phyloP scores from a whole-genome alignment of 64 coral and sea anemone genomes.

The Dendronephthya gigantea region DNA sequence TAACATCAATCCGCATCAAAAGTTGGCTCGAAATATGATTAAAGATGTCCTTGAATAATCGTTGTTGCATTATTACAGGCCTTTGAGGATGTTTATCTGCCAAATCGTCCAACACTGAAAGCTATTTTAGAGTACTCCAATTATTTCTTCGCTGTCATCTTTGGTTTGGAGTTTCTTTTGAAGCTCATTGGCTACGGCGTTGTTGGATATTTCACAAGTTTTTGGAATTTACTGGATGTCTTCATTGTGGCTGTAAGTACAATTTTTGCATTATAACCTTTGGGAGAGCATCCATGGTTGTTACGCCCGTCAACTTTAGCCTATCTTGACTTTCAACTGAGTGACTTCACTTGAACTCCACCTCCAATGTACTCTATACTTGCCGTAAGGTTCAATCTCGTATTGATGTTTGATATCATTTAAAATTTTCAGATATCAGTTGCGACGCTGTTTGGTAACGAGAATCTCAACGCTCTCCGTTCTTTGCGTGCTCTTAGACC shows the following conservation, averaged over 20 bases:
- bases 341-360: no score
- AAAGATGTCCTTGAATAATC: neutral
- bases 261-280: neutral
- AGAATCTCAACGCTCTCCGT: conserved; percentile 82
- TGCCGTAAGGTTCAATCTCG: neutral
- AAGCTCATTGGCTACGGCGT: conserved; percentile 2
- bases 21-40: no score
- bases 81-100: neutral
- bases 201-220: conserved; percentile 3
- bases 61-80: neutral
- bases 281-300: no score
- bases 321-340: no score
- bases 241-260: conserved; percentile 2
- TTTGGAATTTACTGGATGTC: conserved; percentile 12
- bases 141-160: neutral
- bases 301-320: no score
- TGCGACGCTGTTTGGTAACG: conserved; percentile 61
- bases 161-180: neutral
- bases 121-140: neutral
- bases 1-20: no score
- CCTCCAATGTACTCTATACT: neutral
- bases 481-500: conserved; percentile 85
- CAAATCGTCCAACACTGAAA: neutral
- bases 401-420: neutral
- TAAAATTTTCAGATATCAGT: conserved; percentile 59